These are phyloP conservation scores for Lasioglossum albipes DNA, from an alignment of 1,140 invertebrate genomes.

Conservation along the genomic window DNA sequence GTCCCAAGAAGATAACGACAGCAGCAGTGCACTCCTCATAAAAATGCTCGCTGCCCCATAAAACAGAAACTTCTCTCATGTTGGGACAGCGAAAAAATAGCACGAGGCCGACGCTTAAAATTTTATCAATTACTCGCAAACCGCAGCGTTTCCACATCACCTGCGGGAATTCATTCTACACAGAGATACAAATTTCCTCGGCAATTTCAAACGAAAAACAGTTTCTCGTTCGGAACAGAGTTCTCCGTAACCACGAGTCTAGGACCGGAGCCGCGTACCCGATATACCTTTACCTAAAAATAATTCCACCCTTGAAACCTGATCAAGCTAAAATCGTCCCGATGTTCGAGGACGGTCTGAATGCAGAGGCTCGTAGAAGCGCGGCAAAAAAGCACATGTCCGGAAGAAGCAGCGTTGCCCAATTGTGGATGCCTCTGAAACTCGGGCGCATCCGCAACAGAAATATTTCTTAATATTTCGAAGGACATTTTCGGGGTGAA, in stretches of 20 bases:
- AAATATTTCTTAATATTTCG: no score
- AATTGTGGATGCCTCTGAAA: no score
- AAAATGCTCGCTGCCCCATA: no score
- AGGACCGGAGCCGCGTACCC: background rate
- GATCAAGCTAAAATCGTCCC: background rate
- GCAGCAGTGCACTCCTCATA: no score
- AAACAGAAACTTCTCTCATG: background rate
- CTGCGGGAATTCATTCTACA: no score
- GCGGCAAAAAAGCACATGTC: background rate
- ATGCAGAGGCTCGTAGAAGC: background rate
- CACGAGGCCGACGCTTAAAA: background rate
- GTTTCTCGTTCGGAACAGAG: background rate
- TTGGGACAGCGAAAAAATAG: background rate
- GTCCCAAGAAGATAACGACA: no score
- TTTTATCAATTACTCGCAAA: background rate
- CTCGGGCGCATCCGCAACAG: no score
- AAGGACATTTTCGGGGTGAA: no score
- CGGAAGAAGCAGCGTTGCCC: background rate
- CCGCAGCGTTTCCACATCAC: no score
- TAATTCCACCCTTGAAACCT: slow-evolving; percentile 19
- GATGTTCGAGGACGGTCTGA: background rate
- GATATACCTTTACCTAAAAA: slow-evolving; percentile 23
- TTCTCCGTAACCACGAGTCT: background rate
- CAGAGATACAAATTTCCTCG: background rate
- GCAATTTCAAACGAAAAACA: background rate